A percentile compares a stretch with the other conserved stretches of the same genome.
Evolutionary conservation across 2,888 invertebrate genomes (phyloP).

Genomic region (Diabrotica balteata): DNA sequence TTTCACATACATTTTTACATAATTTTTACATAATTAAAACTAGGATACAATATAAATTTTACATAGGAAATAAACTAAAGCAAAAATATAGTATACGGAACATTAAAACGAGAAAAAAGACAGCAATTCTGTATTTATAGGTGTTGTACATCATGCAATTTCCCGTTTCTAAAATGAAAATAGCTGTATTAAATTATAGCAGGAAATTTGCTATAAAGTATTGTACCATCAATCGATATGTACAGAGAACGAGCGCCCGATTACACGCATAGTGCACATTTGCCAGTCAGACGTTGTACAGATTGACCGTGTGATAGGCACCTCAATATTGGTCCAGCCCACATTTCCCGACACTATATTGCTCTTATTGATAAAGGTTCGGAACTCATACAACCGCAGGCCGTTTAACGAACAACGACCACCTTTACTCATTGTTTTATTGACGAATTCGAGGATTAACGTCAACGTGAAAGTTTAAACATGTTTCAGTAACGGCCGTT

Average conservation of each 20-base stretch:
- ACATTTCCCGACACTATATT: constrained; percentile 1
- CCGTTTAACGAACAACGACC: constrained; percentile 8
- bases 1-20: too few species aligned
- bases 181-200: constrained; percentile 11
- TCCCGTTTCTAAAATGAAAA: constrained; percentile 11
- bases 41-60: too few species aligned
- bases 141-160: not conserved
- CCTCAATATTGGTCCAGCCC: constrained; percentile 6
- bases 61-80: too few species aligned
- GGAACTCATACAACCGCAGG: constrained; percentile 1
- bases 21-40: too few species aligned
- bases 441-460: constrained; percentile 2
- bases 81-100: too few species aligned
- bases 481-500: too few species aligned
- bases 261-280: constrained; percentile 22
- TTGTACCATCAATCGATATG: constrained; percentile 2
- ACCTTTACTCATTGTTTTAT: constrained; percentile 11
- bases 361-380: constrained; percentile 13
- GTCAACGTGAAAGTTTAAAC: too few species aligned
- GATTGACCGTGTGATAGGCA: constrained; percentile 21
- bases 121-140: too few species aligned
- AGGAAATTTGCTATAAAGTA: constrained; percentile 14
- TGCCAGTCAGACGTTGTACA: constrained; percentile 20
- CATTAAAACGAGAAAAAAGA: too few species aligned
- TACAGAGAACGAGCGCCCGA: constrained; percentile 9